Conservation (phyloP, 2,113 vertebrate genomes). For the Chloropsis cyanopogon region DNA sequence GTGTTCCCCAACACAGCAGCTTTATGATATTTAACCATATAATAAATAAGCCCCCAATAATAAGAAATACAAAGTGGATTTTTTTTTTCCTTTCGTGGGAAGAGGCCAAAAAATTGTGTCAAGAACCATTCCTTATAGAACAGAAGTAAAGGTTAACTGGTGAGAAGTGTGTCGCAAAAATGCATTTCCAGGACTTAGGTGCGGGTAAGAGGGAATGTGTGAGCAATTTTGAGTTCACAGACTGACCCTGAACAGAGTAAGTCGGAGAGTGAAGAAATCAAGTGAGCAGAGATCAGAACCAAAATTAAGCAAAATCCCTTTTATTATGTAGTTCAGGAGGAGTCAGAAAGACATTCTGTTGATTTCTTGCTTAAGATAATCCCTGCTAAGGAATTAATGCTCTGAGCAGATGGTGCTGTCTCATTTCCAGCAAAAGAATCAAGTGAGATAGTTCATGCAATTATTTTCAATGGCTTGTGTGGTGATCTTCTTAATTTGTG, state of each 20-base stretch:
- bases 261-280: conserved; percentile 52
- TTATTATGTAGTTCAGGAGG: conserved; percentile 69
- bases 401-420: conserved; percentile 76
- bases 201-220: background rate
- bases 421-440: conserved; percentile 78
- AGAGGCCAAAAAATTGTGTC: background rate
- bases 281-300: conserved; percentile 65
- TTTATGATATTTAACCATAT: background rate
- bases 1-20: background rate
- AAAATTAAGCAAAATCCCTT: conserved; percentile 53
- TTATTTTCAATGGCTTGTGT: conserved; percentile 80
- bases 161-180: background rate
- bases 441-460: conserved; percentile 77
- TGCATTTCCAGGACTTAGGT: background rate
- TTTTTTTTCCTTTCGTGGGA: background rate
- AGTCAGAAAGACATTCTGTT: conserved; percentile 73
- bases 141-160: background rate
- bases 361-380: conserved; percentile 79
- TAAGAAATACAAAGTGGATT: background rate
- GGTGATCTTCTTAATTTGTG: conserved; percentile 79
- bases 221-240: background rate
- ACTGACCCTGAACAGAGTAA: background rate
- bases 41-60: background rate
- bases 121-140: background rate
- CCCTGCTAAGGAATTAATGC: conserved; percentile 78